Evolutionary conservation across 2,113 vertebrate species (phyloP).

Genomic region (Oenanthe oenanthe): DNA sequence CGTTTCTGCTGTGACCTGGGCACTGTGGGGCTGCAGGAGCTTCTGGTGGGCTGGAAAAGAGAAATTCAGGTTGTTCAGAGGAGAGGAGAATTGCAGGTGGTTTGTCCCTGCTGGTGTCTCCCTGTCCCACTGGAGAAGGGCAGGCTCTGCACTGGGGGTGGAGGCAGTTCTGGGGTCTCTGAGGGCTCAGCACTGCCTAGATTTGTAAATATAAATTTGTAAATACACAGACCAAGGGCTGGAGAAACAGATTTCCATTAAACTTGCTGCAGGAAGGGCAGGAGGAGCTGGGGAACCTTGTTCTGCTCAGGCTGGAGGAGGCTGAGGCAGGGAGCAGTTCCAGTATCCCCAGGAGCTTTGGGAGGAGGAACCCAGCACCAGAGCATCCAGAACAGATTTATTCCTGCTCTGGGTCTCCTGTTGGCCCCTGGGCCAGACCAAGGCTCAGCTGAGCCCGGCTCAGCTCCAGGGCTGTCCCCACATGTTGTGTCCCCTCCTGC

Average conservation of each 20-base stretch:
- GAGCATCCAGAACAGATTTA: fast-evolving
- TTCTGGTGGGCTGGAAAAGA: fast-evolving
- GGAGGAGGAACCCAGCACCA: fast-evolving
- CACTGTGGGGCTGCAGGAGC: not conserved
- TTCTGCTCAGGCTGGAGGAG: too few relatives aligned
- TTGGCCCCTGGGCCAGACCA: not conserved
- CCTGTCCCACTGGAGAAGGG: too few relatives aligned
- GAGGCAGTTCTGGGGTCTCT: too few relatives aligned
- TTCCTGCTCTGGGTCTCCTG: not conserved
- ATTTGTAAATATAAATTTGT: too few relatives aligned
- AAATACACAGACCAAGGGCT: too few relatives aligned
- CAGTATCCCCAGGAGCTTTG: fast-evolving
- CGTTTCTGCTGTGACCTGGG: not conserved
- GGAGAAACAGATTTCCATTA: too few relatives aligned
- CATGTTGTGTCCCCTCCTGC: not conserved
- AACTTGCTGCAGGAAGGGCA: too few relatives aligned
- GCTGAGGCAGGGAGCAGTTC: not conserved
- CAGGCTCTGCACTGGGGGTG: too few relatives aligned
- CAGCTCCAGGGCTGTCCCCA: not conserved
- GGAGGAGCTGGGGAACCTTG: too few relatives aligned
- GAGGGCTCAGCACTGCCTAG: too few relatives aligned
- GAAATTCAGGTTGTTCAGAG: not conserved
- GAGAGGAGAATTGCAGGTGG: too few relatives aligned
- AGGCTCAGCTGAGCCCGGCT: not conserved
- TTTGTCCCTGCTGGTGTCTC: too few relatives aligned